These are phyloP conservation scores for Onychomys leucogaster DNA, from an alignment of 2,797 vertebrate genomes.

Conservation along the genomic window DNA sequence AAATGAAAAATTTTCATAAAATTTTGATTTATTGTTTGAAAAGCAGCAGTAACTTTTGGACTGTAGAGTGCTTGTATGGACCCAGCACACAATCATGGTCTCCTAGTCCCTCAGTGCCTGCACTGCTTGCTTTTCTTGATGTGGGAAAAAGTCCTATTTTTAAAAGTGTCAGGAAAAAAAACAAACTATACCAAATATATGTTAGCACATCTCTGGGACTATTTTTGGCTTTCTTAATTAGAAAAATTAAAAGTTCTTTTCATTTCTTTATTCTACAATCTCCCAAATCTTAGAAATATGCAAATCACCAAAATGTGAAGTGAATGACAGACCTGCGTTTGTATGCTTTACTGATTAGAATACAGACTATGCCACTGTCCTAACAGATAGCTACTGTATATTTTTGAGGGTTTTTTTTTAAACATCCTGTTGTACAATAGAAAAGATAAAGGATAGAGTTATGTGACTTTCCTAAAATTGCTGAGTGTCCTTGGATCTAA, in stretches of 20 bases:
- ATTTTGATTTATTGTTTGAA: slow-evolving; percentile 24
- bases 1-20: slow-evolving; percentile 31
- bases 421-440: neutral
- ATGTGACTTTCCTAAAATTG: slow-evolving; percentile 15
- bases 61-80: neutral
- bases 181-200: slow-evolving; percentile 24
- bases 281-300: neutral
- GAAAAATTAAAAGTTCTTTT: slow-evolving; percentile 13
- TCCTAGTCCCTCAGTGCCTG: slow-evolving; percentile 7
- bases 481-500: neutral
- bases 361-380: neutral
- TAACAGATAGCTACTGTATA: slow-evolving; percentile 2
- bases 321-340: neutral
- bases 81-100: neutral
- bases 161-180: slow-evolving; percentile 59
- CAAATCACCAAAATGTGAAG: neutral
- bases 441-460: slow-evolving; percentile 17
- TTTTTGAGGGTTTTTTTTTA: neutral
- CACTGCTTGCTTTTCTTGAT: slow-evolving; percentile 36
- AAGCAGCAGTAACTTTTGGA: slow-evolving; percentile 10
- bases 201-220: slow-evolving; percentile 36
- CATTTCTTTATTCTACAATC: neutral
- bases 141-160: slow-evolving; percentile 50
- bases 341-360: neutral
- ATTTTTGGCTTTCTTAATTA: slow-evolving; percentile 56